Evolutionary conservation across 2,797 vertebrate genomes (phyloP).

Genomic region (Pseudochirops cupreus): DNA sequence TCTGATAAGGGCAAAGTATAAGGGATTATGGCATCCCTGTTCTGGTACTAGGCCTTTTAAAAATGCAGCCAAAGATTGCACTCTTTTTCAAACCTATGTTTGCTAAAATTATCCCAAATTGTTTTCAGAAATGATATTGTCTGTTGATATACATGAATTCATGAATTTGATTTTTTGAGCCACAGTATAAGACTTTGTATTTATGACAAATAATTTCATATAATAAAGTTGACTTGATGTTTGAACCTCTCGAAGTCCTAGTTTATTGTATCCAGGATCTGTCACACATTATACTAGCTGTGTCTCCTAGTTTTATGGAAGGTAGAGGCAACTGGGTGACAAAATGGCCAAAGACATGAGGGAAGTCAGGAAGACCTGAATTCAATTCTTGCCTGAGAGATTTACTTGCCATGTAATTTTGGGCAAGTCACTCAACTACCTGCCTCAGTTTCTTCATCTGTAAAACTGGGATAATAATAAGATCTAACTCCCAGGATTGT

Average conservation of each 20-base stretch:
- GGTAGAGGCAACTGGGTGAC: not conserved
- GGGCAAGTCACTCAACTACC: not conserved
- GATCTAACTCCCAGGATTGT: not conserved
- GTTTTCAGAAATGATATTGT: not conserved
- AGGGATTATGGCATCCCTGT: too few relatives aligned
- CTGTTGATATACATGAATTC: not conserved
- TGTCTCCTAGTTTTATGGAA: not conserved
- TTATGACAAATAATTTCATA: not conserved
- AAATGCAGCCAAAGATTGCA: not conserved
- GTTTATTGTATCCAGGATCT: not conserved
- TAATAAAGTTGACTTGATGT: not conserved
- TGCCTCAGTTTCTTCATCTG: not conserved
- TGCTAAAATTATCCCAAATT: not conserved
- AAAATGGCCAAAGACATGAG: not conserved
- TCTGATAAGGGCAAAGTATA: too few relatives aligned
- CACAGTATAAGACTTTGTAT: not conserved
- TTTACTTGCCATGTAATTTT: not conserved
- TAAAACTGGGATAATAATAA: not conserved
- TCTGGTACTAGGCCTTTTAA: too few relatives aligned
- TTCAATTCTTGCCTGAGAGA: not conserved
- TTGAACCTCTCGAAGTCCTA: not conserved
- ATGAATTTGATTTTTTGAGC: not conserved
- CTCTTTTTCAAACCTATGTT: not conserved
- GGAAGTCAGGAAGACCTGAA: not conserved
- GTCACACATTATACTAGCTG: not conserved